Evolutionary conservation across 1,140 invertebrate species (phyloP), one percentile per base, ranked within the genome.

Genomic region (Cepaea nemoralis): DNA sequence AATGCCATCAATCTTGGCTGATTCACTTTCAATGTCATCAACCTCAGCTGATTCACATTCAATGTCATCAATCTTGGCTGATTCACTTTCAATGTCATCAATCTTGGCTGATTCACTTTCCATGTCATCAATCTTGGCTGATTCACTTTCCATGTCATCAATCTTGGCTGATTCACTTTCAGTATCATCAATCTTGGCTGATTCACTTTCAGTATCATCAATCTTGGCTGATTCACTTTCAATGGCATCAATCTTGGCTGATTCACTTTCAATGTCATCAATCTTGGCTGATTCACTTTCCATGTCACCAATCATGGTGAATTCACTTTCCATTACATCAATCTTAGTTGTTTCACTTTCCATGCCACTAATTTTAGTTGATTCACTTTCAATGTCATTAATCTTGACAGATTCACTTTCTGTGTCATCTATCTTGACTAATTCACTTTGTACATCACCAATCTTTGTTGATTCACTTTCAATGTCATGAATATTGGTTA

Each of bases 21-120:
- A 45, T 10, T 77, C 67, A 74, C 35, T 35, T 37, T 70, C 66
- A 24, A 31, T 40, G 19, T 45, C 42, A 45, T 45, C 42, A 45
- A 10, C 19, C 42, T 45, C 19, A 19, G 42, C 42, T 45, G 42
- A 45, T 19, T 45, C 42, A 45, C 42, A 10, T 45, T 45, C 42
- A 45, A 45, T 45, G 24, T 66, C 63, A 27, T 66, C 31, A 66
- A 12, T 27, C 63, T 27, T 45, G 22, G 35, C 50, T 45, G 19
- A 31, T 22, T 22, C 76, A 35, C 27, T 74, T 27, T 63, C 35
- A 78, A n/a, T 40, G 16, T 33, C 66, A 24, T 74, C 48, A 37
- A 63, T 35, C 37, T 67, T 40, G 59, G 22, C 50, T 50, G 6
- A 45, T 19, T 77, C 67, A 74, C 35, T 35, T 37, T 70, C 66